A percentile compares a stretch with the other conserved stretches of the same genome.
phyloP scores from a whole-genome alignment of 1,140 invertebrate genomes.

The Homalodisca vitripennis region DNA sequence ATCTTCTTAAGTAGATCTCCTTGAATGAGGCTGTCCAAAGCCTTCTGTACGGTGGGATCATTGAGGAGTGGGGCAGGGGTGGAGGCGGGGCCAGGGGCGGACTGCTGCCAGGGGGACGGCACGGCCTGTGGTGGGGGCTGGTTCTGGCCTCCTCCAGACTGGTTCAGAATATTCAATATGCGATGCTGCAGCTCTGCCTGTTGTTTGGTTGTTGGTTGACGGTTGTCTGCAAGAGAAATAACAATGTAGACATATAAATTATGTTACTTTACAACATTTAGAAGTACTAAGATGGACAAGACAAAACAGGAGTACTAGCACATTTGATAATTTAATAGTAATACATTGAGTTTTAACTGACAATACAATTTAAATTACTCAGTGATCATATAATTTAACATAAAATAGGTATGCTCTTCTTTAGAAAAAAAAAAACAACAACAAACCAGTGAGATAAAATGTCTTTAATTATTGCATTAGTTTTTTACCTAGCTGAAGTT shows the following conservation, averaged over 20 bases:
- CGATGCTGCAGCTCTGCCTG: constrained; percentile 78
- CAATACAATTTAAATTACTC: no score
- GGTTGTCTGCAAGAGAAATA: neutral
- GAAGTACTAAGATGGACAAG: no score
- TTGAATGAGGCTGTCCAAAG: constrained; percentile 69
- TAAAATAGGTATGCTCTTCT: no score
- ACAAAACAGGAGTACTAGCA: no score
- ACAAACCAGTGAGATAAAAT: no score
- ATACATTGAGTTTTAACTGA: no score
- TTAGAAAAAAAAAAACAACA: no score
- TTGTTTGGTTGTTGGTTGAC: constrained; percentile 47
- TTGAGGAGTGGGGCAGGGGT: constrained; percentile 58
- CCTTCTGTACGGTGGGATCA: constrained; percentile 72
- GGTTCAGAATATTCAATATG: constrained; percentile 81
- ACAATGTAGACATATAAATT: neutral
- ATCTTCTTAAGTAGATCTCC: constrained; percentile 60
- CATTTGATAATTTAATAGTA: no score
- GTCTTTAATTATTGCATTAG: no score
- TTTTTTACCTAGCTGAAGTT: no score
- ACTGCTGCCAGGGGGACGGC: constrained; percentile 33
- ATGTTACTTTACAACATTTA: neutral
- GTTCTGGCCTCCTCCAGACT: constrained; percentile 39
- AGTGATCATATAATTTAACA: no score
- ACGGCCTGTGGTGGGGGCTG: constrained; percentile 37
- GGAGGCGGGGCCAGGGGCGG: constrained; percentile 37